A percentile compares a stretch with the other conserved stretches of the same genome.
These are phyloP conservation scores for Malurus leucopterus DNA, from an alignment of 2,797 vertebrate genomes.

Conservation along the genomic window DNA sequence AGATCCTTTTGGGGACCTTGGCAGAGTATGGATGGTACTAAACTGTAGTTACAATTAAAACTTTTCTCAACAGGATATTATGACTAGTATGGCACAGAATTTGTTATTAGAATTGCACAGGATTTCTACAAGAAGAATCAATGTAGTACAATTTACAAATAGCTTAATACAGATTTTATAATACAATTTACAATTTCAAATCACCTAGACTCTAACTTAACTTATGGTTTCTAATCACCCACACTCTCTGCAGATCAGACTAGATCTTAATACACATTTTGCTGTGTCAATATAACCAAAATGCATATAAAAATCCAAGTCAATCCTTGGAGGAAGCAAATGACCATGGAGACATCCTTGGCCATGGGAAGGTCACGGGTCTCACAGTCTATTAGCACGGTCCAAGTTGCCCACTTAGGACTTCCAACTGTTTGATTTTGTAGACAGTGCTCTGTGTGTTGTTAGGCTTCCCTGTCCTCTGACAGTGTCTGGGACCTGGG, in stretches of 20 bases:
- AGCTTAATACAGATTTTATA: neutral
- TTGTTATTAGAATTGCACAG: neutral
- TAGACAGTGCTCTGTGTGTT: neutral
- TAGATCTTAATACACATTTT: neutral
- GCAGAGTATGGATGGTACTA: neutral
- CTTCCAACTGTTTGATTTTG: neutral
- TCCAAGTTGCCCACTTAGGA: neutral
- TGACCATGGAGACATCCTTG: rapidly evolving
- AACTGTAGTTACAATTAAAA: neutral
- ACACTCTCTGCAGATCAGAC: neutral
- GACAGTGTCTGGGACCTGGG: neutral
- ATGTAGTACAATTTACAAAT: neutral
- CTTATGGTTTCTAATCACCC: neutral
- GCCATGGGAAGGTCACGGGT: rapidly evolving
- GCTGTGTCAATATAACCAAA: neutral
- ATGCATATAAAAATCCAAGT: neutral
- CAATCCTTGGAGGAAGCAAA: neutral
- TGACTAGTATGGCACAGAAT: neutral
- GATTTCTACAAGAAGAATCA: neutral
- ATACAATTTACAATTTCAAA: neutral
- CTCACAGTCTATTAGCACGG: neutral
- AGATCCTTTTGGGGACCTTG: neutral
- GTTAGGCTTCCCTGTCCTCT: neutral
- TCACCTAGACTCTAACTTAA: neutral
- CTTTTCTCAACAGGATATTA: neutral